Evolutionary conservation across 2,888 invertebrate genomes (phyloP).

Genomic region (Pterostichus niger): DNA sequence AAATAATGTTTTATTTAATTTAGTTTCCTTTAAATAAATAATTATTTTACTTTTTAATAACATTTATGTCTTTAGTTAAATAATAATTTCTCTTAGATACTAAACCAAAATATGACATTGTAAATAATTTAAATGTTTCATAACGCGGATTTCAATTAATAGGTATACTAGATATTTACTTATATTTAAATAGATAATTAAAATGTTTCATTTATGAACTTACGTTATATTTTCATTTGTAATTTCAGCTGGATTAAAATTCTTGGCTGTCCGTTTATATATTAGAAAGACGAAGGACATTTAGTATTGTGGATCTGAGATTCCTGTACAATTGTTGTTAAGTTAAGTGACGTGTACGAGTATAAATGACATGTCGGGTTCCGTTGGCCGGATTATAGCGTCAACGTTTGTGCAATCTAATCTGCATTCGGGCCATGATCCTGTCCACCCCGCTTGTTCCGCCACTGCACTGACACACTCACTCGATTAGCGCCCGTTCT

Average conservation of each 20-base stretch:
- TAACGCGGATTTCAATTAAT: background rate
- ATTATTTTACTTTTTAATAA: too few relatives aligned
- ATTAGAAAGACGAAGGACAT: background rate
- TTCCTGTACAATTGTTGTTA: conserved; percentile 49
- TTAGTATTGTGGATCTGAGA: background rate
- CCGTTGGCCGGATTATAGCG: conserved; percentile 39
- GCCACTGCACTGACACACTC: conserved; percentile 52
- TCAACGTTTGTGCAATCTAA: conserved; percentile 57
- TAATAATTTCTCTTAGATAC: too few relatives aligned
- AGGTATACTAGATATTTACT: too few relatives aligned
- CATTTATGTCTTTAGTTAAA: too few relatives aligned
- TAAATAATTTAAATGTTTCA: too few relatives aligned
- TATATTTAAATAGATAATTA: too few relatives aligned
- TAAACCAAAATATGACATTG: too few relatives aligned
- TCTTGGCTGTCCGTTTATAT: background rate
- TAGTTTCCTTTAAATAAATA: too few relatives aligned
- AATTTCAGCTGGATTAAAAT: background rate
- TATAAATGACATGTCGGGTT: conserved; percentile 53
- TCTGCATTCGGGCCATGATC: conserved; percentile 55
- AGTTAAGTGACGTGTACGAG: conserved; percentile 56
- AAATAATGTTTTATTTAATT: background rate
- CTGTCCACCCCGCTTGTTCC: conserved; percentile 48
- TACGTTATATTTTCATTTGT: background rate
- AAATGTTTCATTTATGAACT: too few relatives aligned
- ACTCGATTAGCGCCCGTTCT: conserved; percentile 35